phyloP scores from a whole-genome alignment of 2,888 invertebrate genomes.

The Drosophila tanythrix region DNA sequence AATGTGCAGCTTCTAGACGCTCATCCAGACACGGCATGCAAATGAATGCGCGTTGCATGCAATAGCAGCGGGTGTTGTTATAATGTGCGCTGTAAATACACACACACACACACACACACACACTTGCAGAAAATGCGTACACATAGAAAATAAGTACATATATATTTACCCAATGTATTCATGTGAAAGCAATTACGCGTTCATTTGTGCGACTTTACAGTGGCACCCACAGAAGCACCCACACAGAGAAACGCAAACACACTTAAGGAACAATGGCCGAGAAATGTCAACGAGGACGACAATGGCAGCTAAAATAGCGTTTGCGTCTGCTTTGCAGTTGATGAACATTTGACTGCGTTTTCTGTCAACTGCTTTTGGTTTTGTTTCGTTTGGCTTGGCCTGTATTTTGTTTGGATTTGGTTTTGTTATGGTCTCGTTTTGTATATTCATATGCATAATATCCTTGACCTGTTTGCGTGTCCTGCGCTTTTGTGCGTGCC shows the following conservation, averaged over 20 bases:
- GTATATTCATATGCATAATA: slow-evolving; percentile 71
- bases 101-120: background rate
- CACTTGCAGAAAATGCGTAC: too few species aligned
- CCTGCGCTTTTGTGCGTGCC: slow-evolving; percentile 69
- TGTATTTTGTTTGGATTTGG: slow-evolving; percentile 18
- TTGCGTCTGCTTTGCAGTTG: slow-evolving; percentile 36
- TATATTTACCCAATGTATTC: slow-evolving; percentile 77
- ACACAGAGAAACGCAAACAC: background rate
- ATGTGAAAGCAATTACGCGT: slow-evolving; percentile 78
- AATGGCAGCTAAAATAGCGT: slow-evolving; percentile 40
- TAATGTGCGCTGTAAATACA: slow-evolving; percentile 28
- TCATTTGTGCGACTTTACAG: slow-evolving; percentile 72
- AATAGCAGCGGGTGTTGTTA: slow-evolving; percentile 24
- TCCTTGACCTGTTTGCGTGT: slow-evolving; percentile 75
- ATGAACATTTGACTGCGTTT: slow-evolving; percentile 36
- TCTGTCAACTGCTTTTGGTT: slow-evolving; percentile 22
- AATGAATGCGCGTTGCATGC: slow-evolving; percentile 59
- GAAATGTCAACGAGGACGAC: slow-evolving; percentile 31
- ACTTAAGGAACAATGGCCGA: slow-evolving; percentile 52
- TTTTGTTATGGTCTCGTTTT: slow-evolving; percentile 37
- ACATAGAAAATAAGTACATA: slow-evolving; percentile 44
- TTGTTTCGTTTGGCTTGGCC: slow-evolving; percentile 27
- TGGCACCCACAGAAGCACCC: slow-evolving; percentile 19
- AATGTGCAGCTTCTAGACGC: slow-evolving; percentile 53
- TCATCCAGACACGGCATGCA: slow-evolving; percentile 61